phyloP scores from a whole-genome alignment of 2,797 vertebrate species.

The Myripristis jacobus region DNA sequence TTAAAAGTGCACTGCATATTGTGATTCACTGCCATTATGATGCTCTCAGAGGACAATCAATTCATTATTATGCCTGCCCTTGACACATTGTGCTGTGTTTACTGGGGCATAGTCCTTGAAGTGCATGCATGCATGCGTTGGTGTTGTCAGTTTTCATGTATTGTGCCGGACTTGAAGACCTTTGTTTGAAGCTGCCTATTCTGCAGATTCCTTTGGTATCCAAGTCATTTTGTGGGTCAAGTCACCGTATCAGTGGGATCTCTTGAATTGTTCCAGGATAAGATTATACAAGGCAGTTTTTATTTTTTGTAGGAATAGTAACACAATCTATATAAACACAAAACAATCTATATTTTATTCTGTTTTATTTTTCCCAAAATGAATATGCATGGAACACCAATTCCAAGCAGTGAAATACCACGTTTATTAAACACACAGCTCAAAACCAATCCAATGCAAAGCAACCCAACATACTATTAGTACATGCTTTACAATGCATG shows the following conservation, averaged over 20 bases:
- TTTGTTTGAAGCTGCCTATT: conserved; percentile 16
- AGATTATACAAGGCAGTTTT: not conserved
- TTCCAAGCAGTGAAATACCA: too few relatives aligned
- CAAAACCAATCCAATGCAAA: too few relatives aligned
- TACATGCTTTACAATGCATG: too few relatives aligned
- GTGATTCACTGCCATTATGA: conserved; percentile 81
- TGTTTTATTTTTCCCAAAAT: too few relatives aligned
- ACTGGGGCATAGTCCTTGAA: conserved; percentile 65
- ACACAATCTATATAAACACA: too few relatives aligned
- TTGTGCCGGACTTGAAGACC: not conserved
- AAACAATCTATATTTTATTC: too few relatives aligned
- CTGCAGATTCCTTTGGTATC: not conserved
- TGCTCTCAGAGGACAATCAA: conserved; percentile 77
- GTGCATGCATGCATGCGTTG: conserved; percentile 36
- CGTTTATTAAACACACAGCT: not conserved
- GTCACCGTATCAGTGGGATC: not conserved
- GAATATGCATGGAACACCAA: too few relatives aligned
- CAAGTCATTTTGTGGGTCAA: not conserved
- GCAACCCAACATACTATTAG: too few relatives aligned
- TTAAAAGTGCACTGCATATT: conserved; percentile 69
- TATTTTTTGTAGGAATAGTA: too few relatives aligned
- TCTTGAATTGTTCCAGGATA: not conserved
- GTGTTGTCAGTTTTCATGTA: conserved; percentile 55
- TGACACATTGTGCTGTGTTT: conserved; percentile 72
- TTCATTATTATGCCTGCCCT: conserved; percentile 76